Evolutionary conservation across 2,888 invertebrate species (phyloP), one percentile per base, ranked within the genome.

Genomic region (Altica lythri): DNA sequence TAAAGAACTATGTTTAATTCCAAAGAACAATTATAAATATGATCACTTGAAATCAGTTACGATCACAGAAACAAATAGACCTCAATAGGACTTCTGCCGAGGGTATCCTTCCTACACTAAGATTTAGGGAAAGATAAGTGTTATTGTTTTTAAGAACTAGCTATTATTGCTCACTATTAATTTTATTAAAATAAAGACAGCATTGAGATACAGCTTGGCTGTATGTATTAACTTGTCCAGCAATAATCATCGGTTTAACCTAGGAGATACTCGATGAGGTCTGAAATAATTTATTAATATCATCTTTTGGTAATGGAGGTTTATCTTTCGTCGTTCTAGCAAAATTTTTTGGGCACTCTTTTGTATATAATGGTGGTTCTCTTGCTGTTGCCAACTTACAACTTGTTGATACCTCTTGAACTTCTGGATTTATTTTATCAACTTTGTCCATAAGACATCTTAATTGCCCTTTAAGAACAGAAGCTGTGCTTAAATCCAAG

Each of bases 191-290:
- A n/a, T n/a, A n/a, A n/a, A n/a, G n/a, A 68, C 96, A 94, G 78
- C 98, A 96, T 78, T 96, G 92, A 48, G 92, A 92, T 65, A 97
- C 92, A 71, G 97, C 95, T 73, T 95, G 91, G 67, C 94, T 91
- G 80, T 95, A 95, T 4, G 92, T 93, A 70, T 91, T 90, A 63
- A 97, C 93, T 78, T 97, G 97, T 25, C 95, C 95, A 8, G 95
- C 83, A 10, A 93, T 89, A 35, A 97, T 89, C 84, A 97, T 92
- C 0, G 92, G 73, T 95, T 94, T 9, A 97, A 81, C 72, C 97
- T 83, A 1, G 92, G 88, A 14, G 95, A 93, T 1, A 95, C 91
- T 0, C 92, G 92, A 67, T 93, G 85, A 0, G 96, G 94, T 66
- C 95, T 90, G 82, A n/a, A 95, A 95, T 50, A 94, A 79, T 72